Evolutionary conservation across 2,113 vertebrate genomes (phyloP).

Genomic region (Cynopterus brachyotis): DNA sequence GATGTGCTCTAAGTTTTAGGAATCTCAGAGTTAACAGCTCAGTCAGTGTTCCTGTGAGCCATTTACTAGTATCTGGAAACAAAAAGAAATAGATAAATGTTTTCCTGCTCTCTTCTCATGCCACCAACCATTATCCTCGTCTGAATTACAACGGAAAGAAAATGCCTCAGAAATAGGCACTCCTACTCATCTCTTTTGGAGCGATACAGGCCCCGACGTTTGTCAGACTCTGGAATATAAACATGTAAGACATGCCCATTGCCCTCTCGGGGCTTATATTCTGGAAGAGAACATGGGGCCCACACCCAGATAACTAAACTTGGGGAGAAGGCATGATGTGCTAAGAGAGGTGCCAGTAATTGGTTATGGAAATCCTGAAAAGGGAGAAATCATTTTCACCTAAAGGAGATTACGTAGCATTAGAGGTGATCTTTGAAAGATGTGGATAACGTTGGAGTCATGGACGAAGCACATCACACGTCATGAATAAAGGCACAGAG

Average conservation of each 20-base stretch:
- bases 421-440: background rate
- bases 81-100: background rate
- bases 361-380: background rate
- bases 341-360: background rate
- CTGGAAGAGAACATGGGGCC: background rate
- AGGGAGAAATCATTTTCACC: background rate
- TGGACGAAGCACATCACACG: too few species aligned
- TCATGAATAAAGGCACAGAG: background rate
- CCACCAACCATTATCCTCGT: background rate
- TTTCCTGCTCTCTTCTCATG: background rate
- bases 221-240: background rate
- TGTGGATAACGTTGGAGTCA: rapidly evolving
- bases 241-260: too few species aligned
- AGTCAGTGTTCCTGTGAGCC: background rate
- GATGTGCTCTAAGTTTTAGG: background rate
- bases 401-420: background rate
- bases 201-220: background rate
- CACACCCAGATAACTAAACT: background rate
- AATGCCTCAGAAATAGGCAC: background rate
- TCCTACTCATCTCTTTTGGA: background rate
- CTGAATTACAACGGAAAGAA: background rate
- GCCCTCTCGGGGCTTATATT: background rate
- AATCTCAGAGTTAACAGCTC: background rate
- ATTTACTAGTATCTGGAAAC: background rate
- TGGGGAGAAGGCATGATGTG: background rate